Evolutionary conservation across 2,113 vertebrate genomes (phyloP).

Genomic region (Tragelaphus strepsiceros): DNA sequence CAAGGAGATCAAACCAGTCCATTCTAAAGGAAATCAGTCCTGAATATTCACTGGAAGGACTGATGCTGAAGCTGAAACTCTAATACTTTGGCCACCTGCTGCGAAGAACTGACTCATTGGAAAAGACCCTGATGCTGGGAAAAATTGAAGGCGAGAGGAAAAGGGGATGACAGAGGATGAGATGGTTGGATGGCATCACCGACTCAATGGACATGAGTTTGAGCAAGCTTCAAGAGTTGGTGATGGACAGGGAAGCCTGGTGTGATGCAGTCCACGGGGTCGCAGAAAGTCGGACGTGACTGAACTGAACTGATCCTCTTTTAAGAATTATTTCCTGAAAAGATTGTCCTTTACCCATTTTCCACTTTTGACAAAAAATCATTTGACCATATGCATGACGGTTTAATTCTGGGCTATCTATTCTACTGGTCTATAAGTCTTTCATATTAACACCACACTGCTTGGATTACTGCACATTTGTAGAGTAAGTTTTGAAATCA

Average conservation of each 20-base stretch:
- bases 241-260: background rate
- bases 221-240: background rate
- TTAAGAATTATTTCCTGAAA: background rate
- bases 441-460: background rate
- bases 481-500: background rate
- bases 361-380: background rate
- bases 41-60: background rate
- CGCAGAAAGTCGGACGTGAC: accelerated
- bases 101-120: accelerated
- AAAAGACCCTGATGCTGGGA: background rate
- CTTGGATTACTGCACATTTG: background rate
- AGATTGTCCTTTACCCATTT: background rate
- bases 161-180: background rate
- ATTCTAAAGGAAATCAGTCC: background rate
- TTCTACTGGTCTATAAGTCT: background rate
- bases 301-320: background rate
- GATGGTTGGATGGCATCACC: background rate
- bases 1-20: background rate
- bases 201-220: background rate
- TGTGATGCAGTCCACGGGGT: background rate
- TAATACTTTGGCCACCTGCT: background rate
- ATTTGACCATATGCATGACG: background rate
- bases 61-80: background rate
- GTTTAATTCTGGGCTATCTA: background rate
- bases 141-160: background rate